A percentile compares a stretch with the other conserved stretches of the same genome.
These are phyloP conservation scores for Eilema sororculum DNA, from an alignment of 2,888 invertebrate genomes.

Conservation along the genomic window DNA sequence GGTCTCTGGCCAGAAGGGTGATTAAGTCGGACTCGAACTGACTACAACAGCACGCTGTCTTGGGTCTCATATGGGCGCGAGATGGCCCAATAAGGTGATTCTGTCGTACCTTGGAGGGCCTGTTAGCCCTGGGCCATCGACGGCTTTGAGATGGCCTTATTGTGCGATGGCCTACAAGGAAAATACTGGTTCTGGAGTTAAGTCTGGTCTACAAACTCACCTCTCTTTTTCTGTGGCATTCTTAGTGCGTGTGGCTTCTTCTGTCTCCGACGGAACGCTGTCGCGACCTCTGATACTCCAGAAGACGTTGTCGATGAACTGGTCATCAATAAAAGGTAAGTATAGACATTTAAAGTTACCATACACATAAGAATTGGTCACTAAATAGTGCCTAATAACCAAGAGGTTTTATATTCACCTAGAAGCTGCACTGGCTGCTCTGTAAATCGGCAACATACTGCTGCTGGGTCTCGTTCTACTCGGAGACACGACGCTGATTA, in stretches of 20 bases:
- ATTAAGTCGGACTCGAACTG: too few relatives aligned
- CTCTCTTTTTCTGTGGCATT: slow-evolving; percentile 82
- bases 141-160: too few relatives aligned
- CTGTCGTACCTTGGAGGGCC: too few relatives aligned
- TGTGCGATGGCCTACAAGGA: too few relatives aligned
- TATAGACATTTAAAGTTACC: not conserved
- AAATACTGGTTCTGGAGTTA: too few relatives aligned
- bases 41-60: too few relatives aligned
- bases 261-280: slow-evolving; percentile 75
- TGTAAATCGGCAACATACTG: slow-evolving; percentile 75
- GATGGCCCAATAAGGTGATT: too few relatives aligned
- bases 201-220: slow-evolving; percentile 44
- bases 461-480: slow-evolving; percentile 82
- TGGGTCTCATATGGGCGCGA: too few relatives aligned
- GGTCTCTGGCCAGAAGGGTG: too few relatives aligned
- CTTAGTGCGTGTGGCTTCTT: slow-evolving; percentile 79
- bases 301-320: slow-evolving; percentile 81
- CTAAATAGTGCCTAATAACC: not conserved
- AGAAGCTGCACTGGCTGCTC: slow-evolving; percentile 79
- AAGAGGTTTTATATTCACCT: slow-evolving; percentile 59
- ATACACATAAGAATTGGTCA: not conserved
- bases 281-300: slow-evolving; percentile 79
- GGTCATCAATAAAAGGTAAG: slow-evolving; percentile 6
- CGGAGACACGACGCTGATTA: slow-evolving; percentile 83
- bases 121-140: too few relatives aligned